phyloP scores from a whole-genome alignment of 2,113 vertebrate genomes.

The Plecturocebus donacophilus region DNA sequence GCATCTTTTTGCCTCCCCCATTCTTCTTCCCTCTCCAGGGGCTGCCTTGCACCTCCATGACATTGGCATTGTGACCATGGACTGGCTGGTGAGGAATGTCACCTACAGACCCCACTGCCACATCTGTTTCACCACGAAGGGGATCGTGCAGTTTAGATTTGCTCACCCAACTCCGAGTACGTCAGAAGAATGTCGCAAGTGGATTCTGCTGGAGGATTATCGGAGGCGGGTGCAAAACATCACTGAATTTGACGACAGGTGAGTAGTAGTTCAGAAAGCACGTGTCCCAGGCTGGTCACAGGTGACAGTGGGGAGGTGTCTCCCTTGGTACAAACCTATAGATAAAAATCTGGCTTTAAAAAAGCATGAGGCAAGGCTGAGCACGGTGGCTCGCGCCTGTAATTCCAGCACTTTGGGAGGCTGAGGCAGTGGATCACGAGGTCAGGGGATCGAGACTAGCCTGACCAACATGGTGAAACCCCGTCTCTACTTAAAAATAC shows the following conservation, averaged over 20 bases:
- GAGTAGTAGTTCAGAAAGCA: accelerated
- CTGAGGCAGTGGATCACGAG: not conserved
- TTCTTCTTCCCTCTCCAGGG: constrained; percentile 80
- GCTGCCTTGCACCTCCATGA: constrained; percentile 93
- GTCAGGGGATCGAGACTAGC: no score
- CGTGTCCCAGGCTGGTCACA: accelerated
- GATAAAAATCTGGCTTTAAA: not conserved
- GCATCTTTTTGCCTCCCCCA: accelerated
- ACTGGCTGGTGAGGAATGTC: constrained; percentile 93
- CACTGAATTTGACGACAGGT: constrained; percentile 90
- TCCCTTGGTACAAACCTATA: not conserved
- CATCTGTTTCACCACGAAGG: constrained; percentile 85
- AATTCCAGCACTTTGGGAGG: no score
- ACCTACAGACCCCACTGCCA: constrained; percentile 92
- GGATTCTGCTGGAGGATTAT: constrained; percentile 88
- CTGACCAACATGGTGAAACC: no score
- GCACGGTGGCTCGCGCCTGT: no score
- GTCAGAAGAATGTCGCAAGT: constrained; percentile 82
- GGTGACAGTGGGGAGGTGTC: not conserved
- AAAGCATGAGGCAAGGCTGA: not conserved
- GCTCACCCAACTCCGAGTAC: constrained; percentile 79
- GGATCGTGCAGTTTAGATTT: constrained; percentile 87
- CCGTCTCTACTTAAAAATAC: no score
- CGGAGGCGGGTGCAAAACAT: constrained; percentile 80
- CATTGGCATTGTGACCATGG: constrained; percentile 85